Base-by-base conservation (phyloP, 2,113 vertebrate species). In the Strigops habroptila region DNA sequence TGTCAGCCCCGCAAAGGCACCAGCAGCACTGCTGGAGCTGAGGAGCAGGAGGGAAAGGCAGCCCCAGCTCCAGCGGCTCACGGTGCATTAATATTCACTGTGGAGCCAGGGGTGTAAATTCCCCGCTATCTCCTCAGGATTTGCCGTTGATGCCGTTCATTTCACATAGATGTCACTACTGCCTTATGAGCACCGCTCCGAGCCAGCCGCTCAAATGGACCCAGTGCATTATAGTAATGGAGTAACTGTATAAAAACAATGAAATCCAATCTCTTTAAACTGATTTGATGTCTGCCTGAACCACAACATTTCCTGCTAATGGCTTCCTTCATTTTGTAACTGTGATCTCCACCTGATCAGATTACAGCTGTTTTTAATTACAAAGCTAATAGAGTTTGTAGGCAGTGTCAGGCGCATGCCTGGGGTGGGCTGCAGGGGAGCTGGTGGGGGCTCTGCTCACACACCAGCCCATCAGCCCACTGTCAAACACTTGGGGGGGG, bases 271-370 rank as follows among this genome's bases (percentile, higher is more conserved):
- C 97, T 96, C 96, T 97, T 97, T 98, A 97, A 97, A 99, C 98
- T 99, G 98, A 99, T 99, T 99, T 99, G 98, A 98, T 99, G 98
- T 98, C 98, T 97, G 97, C 97, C 97, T 95, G 97, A 97, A 97
- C 97, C 97, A 97, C 97, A 98, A 98, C 97, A 98, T 98, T 97
- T 98, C 97, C 97, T 97, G 97, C 98, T 99, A 99, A 99, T 99
- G 98, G 98, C 98, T 99, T 99, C 98, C 98, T 99, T 98, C 98
- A 98, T 99, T 98, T 99, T 99, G 98, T 98, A 98, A 98, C 98
- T 97, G 98, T 98, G 98, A 98, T 98, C 97, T 94, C 97, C 90
- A 96, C 96, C 96, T 98, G 98, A 98, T 99, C 98, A 97, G 98
- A 98, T 99, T 99, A 98, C 99, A 98, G 96, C 96, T 97, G 98